Evolutionary conservation across 2,888 invertebrate species (phyloP).

Genomic region (Diadegma fenestrale): DNA sequence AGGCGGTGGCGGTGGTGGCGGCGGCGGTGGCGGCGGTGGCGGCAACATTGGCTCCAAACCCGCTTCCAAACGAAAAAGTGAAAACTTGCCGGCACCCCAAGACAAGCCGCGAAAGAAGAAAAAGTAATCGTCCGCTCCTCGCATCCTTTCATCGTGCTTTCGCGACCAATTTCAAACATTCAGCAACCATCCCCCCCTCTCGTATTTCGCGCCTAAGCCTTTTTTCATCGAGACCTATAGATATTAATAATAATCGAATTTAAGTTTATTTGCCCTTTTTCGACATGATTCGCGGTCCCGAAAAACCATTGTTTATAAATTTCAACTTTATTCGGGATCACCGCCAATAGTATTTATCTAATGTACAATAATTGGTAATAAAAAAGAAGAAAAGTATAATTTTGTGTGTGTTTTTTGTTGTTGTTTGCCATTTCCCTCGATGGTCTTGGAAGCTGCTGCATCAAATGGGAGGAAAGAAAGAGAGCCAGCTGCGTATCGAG

Average conservation of each 20-base stretch:
- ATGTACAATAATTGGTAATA: slow-evolving; percentile 63
- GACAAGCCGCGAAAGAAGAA: slow-evolving; percentile 84
- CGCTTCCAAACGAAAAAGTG: slow-evolving; percentile 83
- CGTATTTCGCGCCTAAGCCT: too few relatives aligned
- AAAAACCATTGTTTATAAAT: not conserved
- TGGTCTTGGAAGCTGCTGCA: too few relatives aligned
- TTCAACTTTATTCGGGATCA: not conserved
- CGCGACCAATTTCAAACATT: not conserved
- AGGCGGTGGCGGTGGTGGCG: slow-evolving; percentile 69
- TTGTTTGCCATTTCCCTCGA: not conserved
- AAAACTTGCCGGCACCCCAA: slow-evolving; percentile 84
- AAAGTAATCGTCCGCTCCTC: slow-evolving; percentile 80
- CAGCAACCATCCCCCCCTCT: too few relatives aligned
- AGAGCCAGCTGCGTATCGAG: slow-evolving; percentile 11
- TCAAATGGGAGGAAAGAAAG: not conserved
- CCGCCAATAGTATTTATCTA: slow-evolving; percentile 54
- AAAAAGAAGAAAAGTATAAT: slow-evolving; percentile 33
- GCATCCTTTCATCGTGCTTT: not conserved
- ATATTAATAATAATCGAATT: too few relatives aligned
- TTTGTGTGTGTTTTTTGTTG: not conserved
- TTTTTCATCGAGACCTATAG: too few relatives aligned
- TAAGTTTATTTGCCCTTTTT: not conserved
- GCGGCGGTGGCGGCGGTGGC: too few relatives aligned
- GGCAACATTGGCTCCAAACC: slow-evolving; percentile 80
- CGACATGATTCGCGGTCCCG: not conserved